A percentile compares a stretch with the other conserved stretches of the same genome.
Conservation (phyloP, 1,140 invertebrate genomes). For the Ptiloglossa arizonensis region DNA sequence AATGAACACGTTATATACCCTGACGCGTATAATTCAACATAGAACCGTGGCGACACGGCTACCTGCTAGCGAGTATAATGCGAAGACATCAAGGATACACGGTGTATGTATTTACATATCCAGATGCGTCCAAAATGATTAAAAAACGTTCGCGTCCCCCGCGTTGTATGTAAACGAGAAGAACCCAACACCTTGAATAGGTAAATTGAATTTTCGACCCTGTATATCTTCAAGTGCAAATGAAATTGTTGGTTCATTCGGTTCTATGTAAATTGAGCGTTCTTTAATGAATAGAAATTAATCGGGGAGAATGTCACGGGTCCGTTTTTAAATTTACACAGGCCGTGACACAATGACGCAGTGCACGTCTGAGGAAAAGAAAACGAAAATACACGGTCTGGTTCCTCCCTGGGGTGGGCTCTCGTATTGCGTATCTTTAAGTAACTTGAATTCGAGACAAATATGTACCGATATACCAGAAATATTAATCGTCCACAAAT, state of each 20-base stretch:
- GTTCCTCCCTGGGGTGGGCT: too few relatives aligned
- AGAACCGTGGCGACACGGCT: constrained; percentile 1
- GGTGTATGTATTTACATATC: constrained; percentile 56
- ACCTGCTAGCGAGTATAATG: not conserved
- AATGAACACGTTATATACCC: constrained; percentile 59
- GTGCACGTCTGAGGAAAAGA: too few relatives aligned
- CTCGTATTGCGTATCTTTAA: too few relatives aligned
- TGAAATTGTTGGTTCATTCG: not conserved
- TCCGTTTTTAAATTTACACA: too few relatives aligned
- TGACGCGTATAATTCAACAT: constrained; percentile 50
- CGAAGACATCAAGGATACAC: not conserved
- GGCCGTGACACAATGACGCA: too few relatives aligned
- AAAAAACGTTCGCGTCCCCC: constrained; percentile 35
- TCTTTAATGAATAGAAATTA: constrained; percentile 21
- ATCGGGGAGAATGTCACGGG: not conserved
- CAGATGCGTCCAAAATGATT: constrained; percentile 44
- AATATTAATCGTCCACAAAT: too few relatives aligned
- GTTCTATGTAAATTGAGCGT: too few relatives aligned
- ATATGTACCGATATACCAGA: too few relatives aligned
- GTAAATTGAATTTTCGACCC: not conserved
- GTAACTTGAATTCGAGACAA: too few relatives aligned
- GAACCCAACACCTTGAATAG: not conserved
- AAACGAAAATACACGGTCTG: too few relatives aligned
- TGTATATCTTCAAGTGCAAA: not conserved
- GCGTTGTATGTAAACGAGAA: not conserved